Evolutionary conservation across 2,888 invertebrate genomes (phyloP).

Genomic region (Automeris io): DNA sequence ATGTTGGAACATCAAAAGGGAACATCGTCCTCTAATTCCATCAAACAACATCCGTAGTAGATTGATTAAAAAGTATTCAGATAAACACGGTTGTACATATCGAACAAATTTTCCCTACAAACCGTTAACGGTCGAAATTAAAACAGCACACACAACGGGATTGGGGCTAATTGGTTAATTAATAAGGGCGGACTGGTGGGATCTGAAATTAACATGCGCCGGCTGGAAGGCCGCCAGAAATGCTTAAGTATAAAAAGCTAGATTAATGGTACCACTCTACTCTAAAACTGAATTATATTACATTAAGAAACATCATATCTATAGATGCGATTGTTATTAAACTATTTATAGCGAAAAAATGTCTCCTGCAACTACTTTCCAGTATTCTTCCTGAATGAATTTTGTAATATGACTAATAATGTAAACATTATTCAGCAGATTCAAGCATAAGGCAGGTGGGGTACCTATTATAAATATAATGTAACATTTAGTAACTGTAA

Average conservation of each 20-base stretch:
- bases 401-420: no score
- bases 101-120: slow-evolving; percentile 41
- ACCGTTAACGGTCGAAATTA: slow-evolving; percentile 55
- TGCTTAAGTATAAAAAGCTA: slow-evolving; percentile 48
- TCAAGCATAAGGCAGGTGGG: no score
- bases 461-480: no score
- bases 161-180: slow-evolving; percentile 71
- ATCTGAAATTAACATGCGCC: slow-evolving; percentile 52
- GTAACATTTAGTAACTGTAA: no score
- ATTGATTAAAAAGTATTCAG: slow-evolving; percentile 39
- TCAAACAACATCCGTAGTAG: slow-evolving; percentile 33
- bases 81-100: slow-evolving; percentile 37
- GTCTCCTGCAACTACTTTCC: no score
- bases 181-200: slow-evolving; percentile 50
- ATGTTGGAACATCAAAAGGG: slow-evolving; percentile 14
- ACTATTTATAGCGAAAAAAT: no score
- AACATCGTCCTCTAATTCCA: slow-evolving; percentile 34
- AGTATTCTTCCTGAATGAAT: no score
- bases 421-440: no score
- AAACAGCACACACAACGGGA: slow-evolving; percentile 56
- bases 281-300: slow-evolving; percentile 2
- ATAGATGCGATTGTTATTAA: no score
- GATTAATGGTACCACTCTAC: slow-evolving; percentile 32
- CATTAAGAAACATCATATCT: no score
- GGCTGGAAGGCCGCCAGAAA: slow-evolving; percentile 56